Conservation (phyloP, 2,113 vertebrate species). For the Chamaetylas fuelleborni region DNA sequence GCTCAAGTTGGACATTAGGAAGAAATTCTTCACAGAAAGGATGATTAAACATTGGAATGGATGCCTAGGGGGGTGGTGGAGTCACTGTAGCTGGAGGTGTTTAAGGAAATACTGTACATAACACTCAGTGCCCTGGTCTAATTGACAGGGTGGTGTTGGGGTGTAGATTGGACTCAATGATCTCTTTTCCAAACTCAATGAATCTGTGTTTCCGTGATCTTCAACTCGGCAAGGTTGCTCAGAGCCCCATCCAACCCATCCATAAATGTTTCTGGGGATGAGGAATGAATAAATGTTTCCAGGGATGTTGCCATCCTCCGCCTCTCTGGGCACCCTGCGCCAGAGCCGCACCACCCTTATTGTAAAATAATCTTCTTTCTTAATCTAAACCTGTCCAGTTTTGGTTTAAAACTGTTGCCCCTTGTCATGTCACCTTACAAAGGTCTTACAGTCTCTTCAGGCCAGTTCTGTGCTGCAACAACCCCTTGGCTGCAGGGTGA, state of each 20-base stretch:
- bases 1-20: neutral
- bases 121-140: neutral
- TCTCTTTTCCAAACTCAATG: neutral
- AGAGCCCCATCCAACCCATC: accelerated
- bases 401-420: accelerated
- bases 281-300: accelerated
- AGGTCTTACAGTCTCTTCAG: neutral
- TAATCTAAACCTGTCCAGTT: neutral
- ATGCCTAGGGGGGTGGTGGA: neutral
- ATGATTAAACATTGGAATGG: too few relatives aligned
- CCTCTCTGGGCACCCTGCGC: neutral
- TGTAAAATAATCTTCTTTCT: neutral
- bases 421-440: neutral
- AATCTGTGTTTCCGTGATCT: neutral
- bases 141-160: neutral
- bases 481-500: too few relatives aligned
- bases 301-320: accelerated
- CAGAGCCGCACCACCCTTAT: accelerated
- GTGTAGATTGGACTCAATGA: neutral
- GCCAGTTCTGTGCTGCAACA: accelerated
- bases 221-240: neutral
- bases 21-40: neutral
- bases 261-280: accelerated
- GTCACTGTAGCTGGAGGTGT: neutral
- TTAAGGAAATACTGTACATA: neutral